Evolutionary conservation across 2,888 invertebrate genomes (phyloP).

Genomic region (Sympetrum striolatum): DNA sequence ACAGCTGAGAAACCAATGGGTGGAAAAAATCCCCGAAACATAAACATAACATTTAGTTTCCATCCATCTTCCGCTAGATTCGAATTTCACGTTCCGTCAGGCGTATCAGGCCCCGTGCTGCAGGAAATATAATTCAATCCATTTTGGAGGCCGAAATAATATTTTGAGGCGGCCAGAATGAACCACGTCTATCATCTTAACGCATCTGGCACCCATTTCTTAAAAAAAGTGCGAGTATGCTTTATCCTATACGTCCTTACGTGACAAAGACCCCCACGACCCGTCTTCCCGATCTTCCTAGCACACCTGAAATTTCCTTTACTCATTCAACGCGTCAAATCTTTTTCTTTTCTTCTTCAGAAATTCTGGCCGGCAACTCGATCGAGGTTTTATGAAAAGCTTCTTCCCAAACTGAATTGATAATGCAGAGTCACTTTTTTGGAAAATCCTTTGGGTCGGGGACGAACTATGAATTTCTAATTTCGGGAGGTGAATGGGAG

Average conservation of each 20-base stretch:
- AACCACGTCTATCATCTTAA: neutral
- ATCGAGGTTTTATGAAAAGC: neutral
- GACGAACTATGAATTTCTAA: neutral
- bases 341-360: neutral
- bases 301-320: neutral
- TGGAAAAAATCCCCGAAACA: too few species aligned
- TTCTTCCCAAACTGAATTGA: neutral
- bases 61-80: too few species aligned
- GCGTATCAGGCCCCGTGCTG: neutral
- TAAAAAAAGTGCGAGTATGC: neutral
- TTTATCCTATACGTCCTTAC: neutral
- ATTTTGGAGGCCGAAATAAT: neutral
- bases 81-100: too few species aligned
- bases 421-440: neutral
- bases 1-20: too few species aligned
- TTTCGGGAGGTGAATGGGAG: neutral
- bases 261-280: neutral
- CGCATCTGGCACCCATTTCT: neutral
- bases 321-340: neutral
- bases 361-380: neutral
- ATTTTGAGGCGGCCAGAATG: neutral
- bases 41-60: too few species aligned
- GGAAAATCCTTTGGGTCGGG: neutral
- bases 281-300: neutral
- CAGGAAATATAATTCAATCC: neutral